Evolutionary conservation across 2,888 invertebrate genomes (phyloP).

Genomic region (Clitarchus hookeri): DNA sequence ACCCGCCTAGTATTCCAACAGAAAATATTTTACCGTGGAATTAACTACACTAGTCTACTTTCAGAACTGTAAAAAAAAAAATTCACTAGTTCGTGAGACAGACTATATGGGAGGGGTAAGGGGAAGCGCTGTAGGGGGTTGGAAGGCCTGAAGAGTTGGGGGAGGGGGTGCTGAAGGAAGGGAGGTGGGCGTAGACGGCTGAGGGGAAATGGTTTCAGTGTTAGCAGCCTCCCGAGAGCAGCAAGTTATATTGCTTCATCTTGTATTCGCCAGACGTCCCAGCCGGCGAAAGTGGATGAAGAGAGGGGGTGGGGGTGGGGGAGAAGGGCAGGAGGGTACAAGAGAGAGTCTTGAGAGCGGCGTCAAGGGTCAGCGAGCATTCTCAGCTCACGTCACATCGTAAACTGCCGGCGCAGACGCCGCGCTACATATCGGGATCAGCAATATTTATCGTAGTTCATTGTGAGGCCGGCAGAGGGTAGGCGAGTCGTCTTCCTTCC

Average conservation of each 20-base stretch:
- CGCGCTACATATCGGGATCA: constrained; percentile 6
- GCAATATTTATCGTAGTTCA: not conserved
- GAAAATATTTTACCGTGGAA: too few species aligned
- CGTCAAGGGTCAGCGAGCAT: constrained; percentile 5
- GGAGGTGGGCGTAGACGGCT: not conserved
- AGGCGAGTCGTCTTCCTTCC: not conserved
- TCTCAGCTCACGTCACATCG: not conserved
- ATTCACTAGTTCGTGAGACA: too few species aligned
- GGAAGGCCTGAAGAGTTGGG: not conserved
- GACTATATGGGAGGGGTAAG: too few species aligned
- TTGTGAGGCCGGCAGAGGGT: not conserved
- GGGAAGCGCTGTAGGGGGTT: too few species aligned
- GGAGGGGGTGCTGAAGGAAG: not conserved
- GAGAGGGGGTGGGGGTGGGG: not conserved
- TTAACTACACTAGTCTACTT: too few species aligned
- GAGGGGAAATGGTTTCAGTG: constrained; percentile 11
- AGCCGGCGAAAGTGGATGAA: not conserved
- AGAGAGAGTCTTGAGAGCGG: not conserved
- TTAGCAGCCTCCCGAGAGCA: constrained; percentile 2
- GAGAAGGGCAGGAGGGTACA: not conserved
- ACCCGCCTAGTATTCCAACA: too few species aligned
- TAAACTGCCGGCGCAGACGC: not conserved
- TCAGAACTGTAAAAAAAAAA: too few species aligned
- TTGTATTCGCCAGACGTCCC: constrained; percentile 14
- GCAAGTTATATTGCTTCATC: constrained; percentile 14